A percentile compares a stretch with the other conserved stretches of the same genome.
Conservation (phyloP, 2,888 invertebrate genomes). For the Artemia sp. region DNA sequence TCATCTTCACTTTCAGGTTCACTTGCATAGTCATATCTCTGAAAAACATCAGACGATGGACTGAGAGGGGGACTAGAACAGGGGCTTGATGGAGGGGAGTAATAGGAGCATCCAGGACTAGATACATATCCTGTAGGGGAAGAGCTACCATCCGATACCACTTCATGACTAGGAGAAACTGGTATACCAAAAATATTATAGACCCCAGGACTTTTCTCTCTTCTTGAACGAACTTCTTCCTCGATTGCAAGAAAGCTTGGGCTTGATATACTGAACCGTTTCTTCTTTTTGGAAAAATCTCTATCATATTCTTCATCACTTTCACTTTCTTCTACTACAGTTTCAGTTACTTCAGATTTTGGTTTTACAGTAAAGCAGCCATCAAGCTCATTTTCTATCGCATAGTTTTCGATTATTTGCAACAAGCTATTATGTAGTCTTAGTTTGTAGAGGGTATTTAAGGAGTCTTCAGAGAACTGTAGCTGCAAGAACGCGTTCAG, state of each 20-base stretch:
- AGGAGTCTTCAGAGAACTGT: background rate
- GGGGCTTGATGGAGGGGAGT: constrained; percentile 4
- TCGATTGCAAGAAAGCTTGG: constrained; percentile 12
- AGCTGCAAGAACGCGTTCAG: constrained; percentile 8
- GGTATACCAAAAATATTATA: background rate
- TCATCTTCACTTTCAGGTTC: background rate
- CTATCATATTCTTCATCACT: background rate
- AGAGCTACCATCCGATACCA: background rate
- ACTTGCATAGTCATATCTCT: background rate
- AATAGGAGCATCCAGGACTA: background rate
- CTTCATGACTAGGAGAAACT: background rate
- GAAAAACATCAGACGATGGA: background rate
- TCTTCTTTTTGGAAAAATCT: background rate
- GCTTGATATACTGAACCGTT: constrained; percentile 8
- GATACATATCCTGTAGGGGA: background rate
- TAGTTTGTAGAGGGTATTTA: background rate
- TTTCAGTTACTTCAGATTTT: background rate
- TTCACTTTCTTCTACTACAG: background rate
- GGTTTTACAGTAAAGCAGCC: background rate
- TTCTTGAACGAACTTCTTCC: background rate
- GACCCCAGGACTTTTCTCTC: background rate
- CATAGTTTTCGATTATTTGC: constrained; percentile 1
- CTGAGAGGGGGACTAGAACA: background rate
- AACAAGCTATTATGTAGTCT: background rate
- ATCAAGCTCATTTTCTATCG: background rate